phyloP scores from a whole-genome alignment of 2,888 invertebrate genomes.

The Drosophila demipolita region DNA sequence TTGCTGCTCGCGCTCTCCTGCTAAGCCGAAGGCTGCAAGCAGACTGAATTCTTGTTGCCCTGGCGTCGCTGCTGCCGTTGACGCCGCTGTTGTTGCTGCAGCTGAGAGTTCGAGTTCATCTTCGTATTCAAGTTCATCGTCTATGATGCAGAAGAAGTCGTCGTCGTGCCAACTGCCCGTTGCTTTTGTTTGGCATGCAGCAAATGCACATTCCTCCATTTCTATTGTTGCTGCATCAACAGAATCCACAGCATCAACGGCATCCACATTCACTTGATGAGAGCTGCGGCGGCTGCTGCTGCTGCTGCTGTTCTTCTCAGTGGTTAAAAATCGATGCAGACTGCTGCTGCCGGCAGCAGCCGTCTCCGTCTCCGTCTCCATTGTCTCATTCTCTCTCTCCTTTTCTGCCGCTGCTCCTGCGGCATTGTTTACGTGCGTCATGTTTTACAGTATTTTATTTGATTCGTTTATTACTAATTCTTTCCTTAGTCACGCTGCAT shows the following conservation, averaged over 20 bases:
- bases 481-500: constrained; percentile 42
- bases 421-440: constrained; percentile 76
- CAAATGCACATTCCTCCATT: constrained; percentile 65
- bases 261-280: constrained; percentile 31
- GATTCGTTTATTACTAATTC: constrained; percentile 28
- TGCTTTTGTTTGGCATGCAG: constrained; percentile 60
- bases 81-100: constrained; percentile 18
- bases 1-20: constrained; percentile 53
- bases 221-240: neutral
- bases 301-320: constrained; percentile 21
- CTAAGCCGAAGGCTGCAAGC: constrained; percentile 26
- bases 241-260: constrained; percentile 43
- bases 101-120: constrained; percentile 68
- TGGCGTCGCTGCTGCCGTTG: constrained; percentile 34
- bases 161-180: constrained; percentile 48
- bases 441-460: constrained; percentile 34
- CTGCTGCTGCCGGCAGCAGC: constrained; percentile 47
- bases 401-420: constrained; percentile 24
- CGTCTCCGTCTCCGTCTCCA: constrained; percentile 33
- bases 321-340: constrained; percentile 68
- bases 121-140: constrained; percentile 79
- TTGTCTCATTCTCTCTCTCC: constrained; percentile 17
- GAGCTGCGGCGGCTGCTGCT: constrained; percentile 6
- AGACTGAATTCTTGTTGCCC: constrained; percentile 33
- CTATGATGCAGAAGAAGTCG: constrained; percentile 64